Conservation (phyloP, 2,888 invertebrate species). For the Lingula anatina region DNA sequence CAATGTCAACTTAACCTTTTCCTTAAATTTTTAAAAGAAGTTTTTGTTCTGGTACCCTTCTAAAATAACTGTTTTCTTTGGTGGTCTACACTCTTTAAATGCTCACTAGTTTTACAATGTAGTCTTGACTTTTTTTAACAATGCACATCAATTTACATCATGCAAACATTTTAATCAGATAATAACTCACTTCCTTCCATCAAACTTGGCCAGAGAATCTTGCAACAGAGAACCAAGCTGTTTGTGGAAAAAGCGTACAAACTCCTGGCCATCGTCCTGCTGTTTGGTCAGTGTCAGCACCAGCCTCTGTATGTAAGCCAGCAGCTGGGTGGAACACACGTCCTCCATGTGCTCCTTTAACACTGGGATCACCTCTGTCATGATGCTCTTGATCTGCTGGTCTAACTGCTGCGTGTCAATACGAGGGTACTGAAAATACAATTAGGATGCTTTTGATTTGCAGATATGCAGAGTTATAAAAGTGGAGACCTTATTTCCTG, state of each 20-base stretch:
- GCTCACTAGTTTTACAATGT: no score
- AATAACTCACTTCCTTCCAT: slow-evolving; percentile 47
- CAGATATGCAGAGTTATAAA: no score
- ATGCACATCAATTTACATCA: no score
- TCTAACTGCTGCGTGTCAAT: slow-evolving; percentile 48
- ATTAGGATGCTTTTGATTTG: no score
- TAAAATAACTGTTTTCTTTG: no score
- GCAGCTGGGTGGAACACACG: slow-evolving; percentile 45
- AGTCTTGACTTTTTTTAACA: no score
- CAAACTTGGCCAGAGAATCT: slow-evolving; percentile 50
- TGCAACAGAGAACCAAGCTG: slow-evolving; percentile 51
- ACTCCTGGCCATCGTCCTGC: slow-evolving; percentile 34
- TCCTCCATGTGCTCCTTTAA: slow-evolving; percentile 49
- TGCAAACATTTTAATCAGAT: no score
- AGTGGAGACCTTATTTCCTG: no score
- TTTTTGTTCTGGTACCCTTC: no score
- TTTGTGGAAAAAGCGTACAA: slow-evolving; percentile 47
- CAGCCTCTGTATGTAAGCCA: slow-evolving; percentile 39
- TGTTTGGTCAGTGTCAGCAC: slow-evolving; percentile 38
- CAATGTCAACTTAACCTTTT: no score
- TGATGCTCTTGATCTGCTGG: slow-evolving; percentile 48
- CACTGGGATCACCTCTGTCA: slow-evolving; percentile 50
- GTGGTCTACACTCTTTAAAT: no score
- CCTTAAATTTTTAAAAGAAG: no score
- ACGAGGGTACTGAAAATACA: slow-evolving; percentile 30